Base-by-base conservation (phyloP, 2,888 invertebrate species). In the Drosophila paracracens region DNA sequence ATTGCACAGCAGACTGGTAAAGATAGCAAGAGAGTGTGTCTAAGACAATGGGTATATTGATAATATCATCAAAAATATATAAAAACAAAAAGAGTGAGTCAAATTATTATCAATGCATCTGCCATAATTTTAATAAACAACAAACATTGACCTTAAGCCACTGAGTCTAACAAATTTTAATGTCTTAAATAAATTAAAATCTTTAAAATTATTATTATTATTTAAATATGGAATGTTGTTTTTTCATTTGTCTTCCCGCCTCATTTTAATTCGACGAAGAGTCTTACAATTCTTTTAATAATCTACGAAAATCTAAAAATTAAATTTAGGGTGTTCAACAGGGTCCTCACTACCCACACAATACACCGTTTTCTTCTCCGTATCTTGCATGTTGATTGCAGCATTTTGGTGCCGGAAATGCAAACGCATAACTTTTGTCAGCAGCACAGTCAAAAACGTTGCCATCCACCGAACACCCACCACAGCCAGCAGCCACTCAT, bases 371-470 rank as follows among this genome's bases (percentile, higher is more conserved):
- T 50, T 13, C 27, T 27, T 27, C 18, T 52, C 38, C 40, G 18
- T 52, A 51, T 43, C 43, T 65, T 48, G 65, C 73, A 68, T 58
- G 67, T 60, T 69, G 74, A 74, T 62, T 78, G 61, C 74, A 62
- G 33, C 63, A 75, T 67, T 77, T 64, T 70, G 73, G 56, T 88
- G 81, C 81, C 83, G 87, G 89, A 83, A 81, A 83, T 75, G 84
- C 87, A 79, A 83, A 76, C 89, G 76, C 87, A 87, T 87, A 87
- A 85, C 82, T 85, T 85, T 81, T 85, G 83, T 85, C 74, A 75
- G 71, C 64, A 68, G 70, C 70, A 79, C 75, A 75, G 70, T 65
- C 67, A 75, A 64, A 67, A 67, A 53, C 21, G 38, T 29, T 11
- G 25, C 33, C 29, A 50, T 2, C 27, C 50, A 51, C 2, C 36